A percentile compares a stretch with the other conserved stretches of the same genome.
Evolutionary conservation across 2,888 invertebrate species (phyloP).

Genomic region (Dyspetes luteomarginatus): DNA sequence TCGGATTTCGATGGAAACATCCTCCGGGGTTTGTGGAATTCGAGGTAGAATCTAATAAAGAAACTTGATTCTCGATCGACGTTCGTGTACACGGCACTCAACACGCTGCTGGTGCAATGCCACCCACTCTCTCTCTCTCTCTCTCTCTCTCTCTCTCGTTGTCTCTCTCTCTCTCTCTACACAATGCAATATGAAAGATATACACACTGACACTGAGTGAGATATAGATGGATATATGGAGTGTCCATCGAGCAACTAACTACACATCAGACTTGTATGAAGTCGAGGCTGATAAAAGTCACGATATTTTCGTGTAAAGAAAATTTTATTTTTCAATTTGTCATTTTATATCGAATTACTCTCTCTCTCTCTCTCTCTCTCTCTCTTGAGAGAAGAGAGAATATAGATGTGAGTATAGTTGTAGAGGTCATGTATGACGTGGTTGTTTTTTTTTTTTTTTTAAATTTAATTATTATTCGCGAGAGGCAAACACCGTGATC

Average conservation of each 20-base stretch:
- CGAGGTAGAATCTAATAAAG: slow-evolving; percentile 65
- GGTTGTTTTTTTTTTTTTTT: slow-evolving; percentile 5
- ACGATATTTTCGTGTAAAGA: slow-evolving; percentile 22
- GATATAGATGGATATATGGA: too few relatives aligned
- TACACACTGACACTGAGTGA: too few relatives aligned
- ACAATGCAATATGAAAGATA: too few relatives aligned
- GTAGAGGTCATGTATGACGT: slow-evolving; percentile 5
- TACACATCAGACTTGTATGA: too few relatives aligned
- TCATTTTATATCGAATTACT: slow-evolving; percentile 20
- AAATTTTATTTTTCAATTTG: slow-evolving; percentile 28
- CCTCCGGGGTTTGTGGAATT: slow-evolving; percentile 60
- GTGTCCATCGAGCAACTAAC: too few relatives aligned
- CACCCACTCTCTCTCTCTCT: slow-evolving; percentile 8
- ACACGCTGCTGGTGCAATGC: neutral
- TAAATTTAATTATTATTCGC: slow-evolving; percentile 9
- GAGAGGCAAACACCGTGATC: slow-evolving; percentile 36
- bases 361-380: too few relatives aligned
- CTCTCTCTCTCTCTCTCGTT: neutral
- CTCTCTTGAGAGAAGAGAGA: neutral
- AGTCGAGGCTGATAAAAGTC: slow-evolving; percentile 11
- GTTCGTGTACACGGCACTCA: slow-evolving; percentile 22
- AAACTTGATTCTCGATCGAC: slow-evolving; percentile 66
- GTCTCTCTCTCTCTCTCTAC: neutral
- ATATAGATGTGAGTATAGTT: neutral
- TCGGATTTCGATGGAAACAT: slow-evolving; percentile 66